Evolutionary conservation across 2,888 invertebrate species (phyloP).

Genomic region (Drosophila parthenogenetica): DNA sequence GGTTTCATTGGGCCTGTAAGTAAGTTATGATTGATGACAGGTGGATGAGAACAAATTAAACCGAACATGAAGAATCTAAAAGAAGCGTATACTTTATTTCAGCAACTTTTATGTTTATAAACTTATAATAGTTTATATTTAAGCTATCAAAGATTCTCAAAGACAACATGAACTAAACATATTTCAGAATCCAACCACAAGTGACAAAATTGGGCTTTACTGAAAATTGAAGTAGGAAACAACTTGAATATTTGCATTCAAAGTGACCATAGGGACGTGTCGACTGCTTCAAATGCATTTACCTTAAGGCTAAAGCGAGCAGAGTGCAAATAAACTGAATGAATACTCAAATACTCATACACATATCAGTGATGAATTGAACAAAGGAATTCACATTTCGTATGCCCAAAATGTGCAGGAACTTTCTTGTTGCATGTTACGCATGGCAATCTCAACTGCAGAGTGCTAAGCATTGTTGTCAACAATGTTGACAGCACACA

Average conservation of each 20-base stretch:
- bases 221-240: not conserved
- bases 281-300: conserved; percentile 1
- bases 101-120: no score
- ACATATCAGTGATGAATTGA: conserved; percentile 10
- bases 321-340: not conserved
- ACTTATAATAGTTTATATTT: no score
- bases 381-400: conserved; percentile 16
- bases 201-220: no score
- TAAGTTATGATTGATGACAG: no score
- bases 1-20: no score
- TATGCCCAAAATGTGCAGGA: conserved; percentile 6
- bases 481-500: conserved; percentile 32
- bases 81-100: no score
- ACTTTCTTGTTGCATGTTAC: conserved; percentile 19
- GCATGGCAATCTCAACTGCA: conserved; percentile 17
- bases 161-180: no score
- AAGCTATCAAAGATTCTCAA: no score
- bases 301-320: not conserved
- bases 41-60: no score
- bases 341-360: no score
- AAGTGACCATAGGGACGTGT: conserved; percentile 14
- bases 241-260: not conserved
- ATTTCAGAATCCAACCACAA: no score
- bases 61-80: no score
- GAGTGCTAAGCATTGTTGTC: conserved; percentile 36